Conservation (phyloP, 1,140 invertebrate genomes). For the Heliconius hewitsoni region DNA sequence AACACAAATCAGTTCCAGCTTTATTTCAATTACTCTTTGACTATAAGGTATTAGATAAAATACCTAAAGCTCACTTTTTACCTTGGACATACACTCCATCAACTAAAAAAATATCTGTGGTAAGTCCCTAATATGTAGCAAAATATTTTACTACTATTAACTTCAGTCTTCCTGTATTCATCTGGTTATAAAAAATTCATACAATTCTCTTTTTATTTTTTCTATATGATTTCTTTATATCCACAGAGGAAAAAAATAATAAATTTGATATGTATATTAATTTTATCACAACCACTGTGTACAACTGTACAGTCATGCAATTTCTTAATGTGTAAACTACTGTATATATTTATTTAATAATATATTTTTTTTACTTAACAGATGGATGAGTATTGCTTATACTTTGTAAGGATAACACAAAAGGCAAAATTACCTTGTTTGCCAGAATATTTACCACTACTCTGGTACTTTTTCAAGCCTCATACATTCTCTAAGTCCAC, state of each 20-base stretch:
- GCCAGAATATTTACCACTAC: slow-evolving; percentile 75
- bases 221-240: no score
- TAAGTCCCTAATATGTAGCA: slow-evolving; percentile 37
- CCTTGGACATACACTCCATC: slow-evolving; percentile 72
- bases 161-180: no score
- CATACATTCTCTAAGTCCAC: slow-evolving; percentile 82
- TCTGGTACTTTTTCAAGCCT: slow-evolving; percentile 84
- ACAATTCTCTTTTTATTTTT: no score
- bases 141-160: no score
- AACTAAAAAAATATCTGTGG: slow-evolving; percentile 55
- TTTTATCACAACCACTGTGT: no score
- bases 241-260: no score
- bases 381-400: slow-evolving; percentile 80
- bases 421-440: slow-evolving; percentile 78
- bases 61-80: slow-evolving; percentile 81
- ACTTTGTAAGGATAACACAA: slow-evolving; percentile 82
- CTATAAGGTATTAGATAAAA: slow-evolving; percentile 75
- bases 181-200: no score
- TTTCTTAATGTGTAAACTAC: background rate
- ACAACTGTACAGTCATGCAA: no score
- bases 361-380: slow-evolving; percentile 41
- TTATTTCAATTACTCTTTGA: slow-evolving; percentile 83
- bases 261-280: no score
- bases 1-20: slow-evolving; percentile 75
- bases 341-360: slow-evolving; percentile 13